A percentile compares a stretch with the other conserved stretches of the same genome.
phyloP scores from a whole-genome alignment of 53 echinoderm and acorn worm species.

The Arbacia lixula region DNA sequence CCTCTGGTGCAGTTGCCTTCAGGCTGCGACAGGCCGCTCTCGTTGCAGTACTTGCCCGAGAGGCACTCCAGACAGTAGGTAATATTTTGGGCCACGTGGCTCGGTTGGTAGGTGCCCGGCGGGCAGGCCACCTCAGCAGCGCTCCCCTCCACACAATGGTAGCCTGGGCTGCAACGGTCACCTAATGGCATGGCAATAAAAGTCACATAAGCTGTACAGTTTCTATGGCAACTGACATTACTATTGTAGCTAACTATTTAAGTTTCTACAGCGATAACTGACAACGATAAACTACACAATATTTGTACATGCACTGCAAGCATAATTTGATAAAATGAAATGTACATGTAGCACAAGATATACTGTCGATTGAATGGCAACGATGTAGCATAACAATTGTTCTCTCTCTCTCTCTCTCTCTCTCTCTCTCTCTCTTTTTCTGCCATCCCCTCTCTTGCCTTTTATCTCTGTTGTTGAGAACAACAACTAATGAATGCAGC shows the following conservation, averaged over 20 bases:
- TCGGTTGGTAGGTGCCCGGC: constrained; percentile 93
- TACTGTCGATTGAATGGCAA: too few relatives aligned
- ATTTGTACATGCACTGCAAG: too few relatives aligned
- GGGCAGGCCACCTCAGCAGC: constrained; percentile 77
- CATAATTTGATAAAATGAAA: too few relatives aligned
- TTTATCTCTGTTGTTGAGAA: not conserved
- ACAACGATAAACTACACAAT: too few relatives aligned
- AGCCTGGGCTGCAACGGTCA: constrained; percentile 86
- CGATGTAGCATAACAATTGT: too few relatives aligned
- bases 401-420: too few relatives aligned
- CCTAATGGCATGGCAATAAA: constrained; percentile 47
- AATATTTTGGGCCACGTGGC: constrained; percentile 80
- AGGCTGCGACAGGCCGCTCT: constrained; percentile 80
- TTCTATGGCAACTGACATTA: too few relatives aligned
- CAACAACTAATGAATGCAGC: not conserved
- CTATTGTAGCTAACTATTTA: too few relatives aligned
- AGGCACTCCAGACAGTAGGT: constrained; percentile 90
- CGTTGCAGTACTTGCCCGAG: constrained; percentile 90
- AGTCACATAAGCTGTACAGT: not conserved
- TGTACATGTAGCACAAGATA: too few relatives aligned
- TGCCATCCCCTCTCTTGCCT: too few relatives aligned
- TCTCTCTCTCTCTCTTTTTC: too few relatives aligned
- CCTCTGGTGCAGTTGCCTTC: constrained; percentile 85
- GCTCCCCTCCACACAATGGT: constrained; percentile 82
- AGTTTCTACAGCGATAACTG: too few relatives aligned